phyloP scores from a whole-genome alignment of 2,888 invertebrate genomes.

The Amphipoea lucens region DNA sequence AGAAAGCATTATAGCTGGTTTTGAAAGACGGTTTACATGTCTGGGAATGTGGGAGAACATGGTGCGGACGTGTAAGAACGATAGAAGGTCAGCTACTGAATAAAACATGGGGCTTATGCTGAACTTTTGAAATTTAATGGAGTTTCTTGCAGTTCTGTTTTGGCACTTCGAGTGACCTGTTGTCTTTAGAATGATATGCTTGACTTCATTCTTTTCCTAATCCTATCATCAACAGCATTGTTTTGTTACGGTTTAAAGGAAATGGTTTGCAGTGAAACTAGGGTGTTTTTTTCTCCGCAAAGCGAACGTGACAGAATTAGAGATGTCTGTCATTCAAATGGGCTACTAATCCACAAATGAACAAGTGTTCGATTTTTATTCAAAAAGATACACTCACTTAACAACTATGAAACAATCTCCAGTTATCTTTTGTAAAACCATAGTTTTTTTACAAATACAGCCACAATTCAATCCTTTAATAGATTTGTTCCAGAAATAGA shows the following conservation, averaged over 20 bases:
- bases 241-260: neutral
- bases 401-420: no score
- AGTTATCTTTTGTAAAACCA: neutral
- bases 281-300: neutral
- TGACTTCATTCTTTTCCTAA: neutral
- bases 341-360: neutral
- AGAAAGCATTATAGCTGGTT: constrained; percentile 65
- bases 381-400: neutral
- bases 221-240: neutral
- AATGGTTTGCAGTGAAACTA: neutral
- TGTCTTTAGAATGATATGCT: neutral
- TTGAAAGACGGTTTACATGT: constrained; percentile 55
- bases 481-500: constrained; percentile 53
- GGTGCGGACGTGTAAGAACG: constrained; percentile 41
- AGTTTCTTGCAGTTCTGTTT: neutral
- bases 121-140: constrained; percentile 44
- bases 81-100: constrained; percentile 48
- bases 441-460: constrained; percentile 24
- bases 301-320: neutral
- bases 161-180: constrained; percentile 10
- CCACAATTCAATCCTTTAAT: constrained; percentile 32
- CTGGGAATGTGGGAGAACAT: constrained; percentile 39
- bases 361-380: neutral
- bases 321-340: neutral
- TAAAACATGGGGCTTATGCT: constrained; percentile 43